phyloP scores from a whole-genome alignment of 2,797 vertebrate genomes.

The Sciurus carolinensis region DNA sequence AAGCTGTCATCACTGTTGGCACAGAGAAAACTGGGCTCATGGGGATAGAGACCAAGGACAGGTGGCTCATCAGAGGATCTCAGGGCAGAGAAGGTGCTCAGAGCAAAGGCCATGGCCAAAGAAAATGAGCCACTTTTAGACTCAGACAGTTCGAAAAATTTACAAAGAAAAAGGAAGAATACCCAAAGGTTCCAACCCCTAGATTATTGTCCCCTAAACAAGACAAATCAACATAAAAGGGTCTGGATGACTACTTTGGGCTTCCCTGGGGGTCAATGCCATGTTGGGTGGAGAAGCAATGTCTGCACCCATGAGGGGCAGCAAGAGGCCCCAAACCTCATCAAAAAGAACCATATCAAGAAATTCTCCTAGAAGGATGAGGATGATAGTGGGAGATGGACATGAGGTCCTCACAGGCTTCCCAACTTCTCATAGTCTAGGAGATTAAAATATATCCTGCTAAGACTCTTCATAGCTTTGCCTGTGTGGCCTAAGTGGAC shows the following conservation, averaged over 20 bases:
- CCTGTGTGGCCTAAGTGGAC: background rate
- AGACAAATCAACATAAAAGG: background rate
- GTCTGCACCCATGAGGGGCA: too few species aligned
- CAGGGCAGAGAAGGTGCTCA: background rate
- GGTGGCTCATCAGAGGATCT: background rate
- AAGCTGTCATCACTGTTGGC: background rate
- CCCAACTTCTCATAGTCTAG: background rate
- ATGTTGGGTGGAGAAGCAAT: rapidly evolving
- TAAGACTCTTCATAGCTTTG: background rate
- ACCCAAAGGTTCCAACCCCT: background rate
- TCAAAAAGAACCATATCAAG: background rate
- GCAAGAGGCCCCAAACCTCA: background rate
- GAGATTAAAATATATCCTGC: background rate
- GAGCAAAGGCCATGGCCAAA: background rate
- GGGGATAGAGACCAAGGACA: background rate
- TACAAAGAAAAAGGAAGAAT: background rate
- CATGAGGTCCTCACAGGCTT: background rate
- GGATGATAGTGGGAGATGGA: rapidly evolving
- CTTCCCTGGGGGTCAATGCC: background rate
- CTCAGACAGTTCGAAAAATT: background rate
- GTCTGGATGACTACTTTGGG: rapidly evolving
- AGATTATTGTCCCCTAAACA: background rate
- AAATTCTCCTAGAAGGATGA: rapidly evolving
- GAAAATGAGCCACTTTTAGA: background rate
- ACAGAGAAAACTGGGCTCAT: background rate